phyloP scores from a whole-genome alignment of 2,888 invertebrate species.

The Nycteola revayana region DNA sequence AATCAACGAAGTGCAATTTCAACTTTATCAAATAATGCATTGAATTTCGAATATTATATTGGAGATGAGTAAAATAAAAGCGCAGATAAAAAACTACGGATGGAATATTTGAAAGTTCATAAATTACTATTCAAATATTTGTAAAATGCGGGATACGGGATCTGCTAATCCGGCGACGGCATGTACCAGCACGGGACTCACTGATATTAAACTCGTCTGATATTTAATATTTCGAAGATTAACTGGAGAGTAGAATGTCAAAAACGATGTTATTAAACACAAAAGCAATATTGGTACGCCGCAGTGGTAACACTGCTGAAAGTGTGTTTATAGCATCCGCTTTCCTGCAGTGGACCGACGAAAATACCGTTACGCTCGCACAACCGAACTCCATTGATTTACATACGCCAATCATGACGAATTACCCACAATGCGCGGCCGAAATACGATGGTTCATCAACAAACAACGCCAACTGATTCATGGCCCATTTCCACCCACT shows the following conservation, averaged over 20 bases:
- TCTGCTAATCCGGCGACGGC: slow-evolving; percentile 28
- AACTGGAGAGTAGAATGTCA: slow-evolving; percentile 19
- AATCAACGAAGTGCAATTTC: too few relatives aligned
- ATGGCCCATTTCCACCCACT: slow-evolving; percentile 39
- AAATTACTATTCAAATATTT: slow-evolving; percentile 21
- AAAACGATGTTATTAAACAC: slow-evolving; percentile 42
- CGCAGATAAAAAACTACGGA: too few relatives aligned
- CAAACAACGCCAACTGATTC: slow-evolving; percentile 38
- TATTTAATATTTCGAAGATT: slow-evolving; percentile 23
- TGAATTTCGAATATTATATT: too few relatives aligned
- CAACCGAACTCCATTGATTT: slow-evolving; percentile 77
- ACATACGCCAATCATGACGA: slow-evolving; percentile 80
- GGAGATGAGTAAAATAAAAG: too few relatives aligned
- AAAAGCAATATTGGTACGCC: slow-evolving; percentile 45
- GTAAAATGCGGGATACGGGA: slow-evolving; percentile 19
- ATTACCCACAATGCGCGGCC: slow-evolving; percentile 71
- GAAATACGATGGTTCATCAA: slow-evolving; percentile 52
- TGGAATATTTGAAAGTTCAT: slow-evolving; percentile 18
- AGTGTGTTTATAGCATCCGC: slow-evolving; percentile 80
- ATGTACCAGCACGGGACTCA: slow-evolving; percentile 30
- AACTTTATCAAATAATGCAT: too few relatives aligned
- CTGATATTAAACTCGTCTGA: slow-evolving; percentile 12
- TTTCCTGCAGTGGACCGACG: slow-evolving; percentile 75
- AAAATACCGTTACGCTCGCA: slow-evolving; percentile 77
- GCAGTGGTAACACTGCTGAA: slow-evolving; percentile 60